Evolutionary conservation across 2,888 invertebrate genomes (phyloP).

Genomic region (Eudemis profundana): DNA sequence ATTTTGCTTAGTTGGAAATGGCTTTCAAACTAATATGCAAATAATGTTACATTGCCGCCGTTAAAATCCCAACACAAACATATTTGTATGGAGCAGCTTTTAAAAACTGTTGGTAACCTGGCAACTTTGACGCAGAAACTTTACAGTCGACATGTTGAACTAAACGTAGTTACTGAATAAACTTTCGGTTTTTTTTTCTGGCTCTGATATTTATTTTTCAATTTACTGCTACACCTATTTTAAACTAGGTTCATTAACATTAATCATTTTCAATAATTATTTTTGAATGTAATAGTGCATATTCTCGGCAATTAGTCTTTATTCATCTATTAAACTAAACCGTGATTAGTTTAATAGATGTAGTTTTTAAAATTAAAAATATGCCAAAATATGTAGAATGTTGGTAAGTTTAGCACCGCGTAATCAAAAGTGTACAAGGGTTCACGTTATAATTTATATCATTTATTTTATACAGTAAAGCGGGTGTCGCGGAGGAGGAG

Average conservation of each 20-base stretch:
- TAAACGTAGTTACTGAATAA: slow-evolving; percentile 57
- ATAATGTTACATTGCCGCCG: slow-evolving; percentile 24
- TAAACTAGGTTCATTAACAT: no score
- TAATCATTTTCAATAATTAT: no score
- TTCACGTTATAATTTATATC: slow-evolving; percentile 76
- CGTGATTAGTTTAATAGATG: no score
- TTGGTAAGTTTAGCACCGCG: no score
- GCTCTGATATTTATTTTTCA: slow-evolving; percentile 21
- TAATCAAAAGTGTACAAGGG: not conserved
- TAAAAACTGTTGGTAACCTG: slow-evolving; percentile 54
- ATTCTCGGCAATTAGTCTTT: no score
- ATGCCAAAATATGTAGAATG: no score
- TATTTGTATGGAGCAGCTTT: slow-evolving; percentile 37
- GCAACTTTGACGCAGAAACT: slow-evolving; percentile 65
- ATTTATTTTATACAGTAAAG: slow-evolving; percentile 78
- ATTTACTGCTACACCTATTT: not conserved
- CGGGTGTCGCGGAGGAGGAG: slow-evolving; percentile 70
- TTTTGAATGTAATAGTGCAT: not conserved
- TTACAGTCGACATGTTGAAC: slow-evolving; percentile 64
- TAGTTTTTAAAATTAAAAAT: no score
- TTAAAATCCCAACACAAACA: slow-evolving; percentile 29
- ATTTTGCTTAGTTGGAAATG: no score
- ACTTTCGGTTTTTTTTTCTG: slow-evolving; percentile 54
- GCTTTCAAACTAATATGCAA: slow-evolving; percentile 2
- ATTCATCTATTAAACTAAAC: no score